Evolutionary conservation across 2,113 vertebrate genomes (phyloP).

Genomic region (Excalfactoria chinensis): DNA sequence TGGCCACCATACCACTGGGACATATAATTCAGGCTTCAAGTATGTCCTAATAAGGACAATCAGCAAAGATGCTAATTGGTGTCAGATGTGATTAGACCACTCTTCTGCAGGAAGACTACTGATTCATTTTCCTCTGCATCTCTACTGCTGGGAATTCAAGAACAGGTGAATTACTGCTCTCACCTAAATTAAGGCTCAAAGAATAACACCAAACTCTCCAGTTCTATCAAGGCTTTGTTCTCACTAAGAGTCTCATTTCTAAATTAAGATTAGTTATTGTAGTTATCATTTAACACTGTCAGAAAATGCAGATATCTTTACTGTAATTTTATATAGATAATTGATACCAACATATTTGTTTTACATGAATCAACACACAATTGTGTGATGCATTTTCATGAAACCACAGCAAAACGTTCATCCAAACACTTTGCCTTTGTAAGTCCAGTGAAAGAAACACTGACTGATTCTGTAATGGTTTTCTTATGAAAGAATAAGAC

Average conservation of each 20-base stretch:
- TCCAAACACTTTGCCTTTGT: neutral
- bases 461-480: neutral
- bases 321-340: neutral
- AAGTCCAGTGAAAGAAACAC: neutral
- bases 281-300: neutral
- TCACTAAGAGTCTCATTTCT: neutral
- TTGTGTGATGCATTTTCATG: neutral
- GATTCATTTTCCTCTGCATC: neutral
- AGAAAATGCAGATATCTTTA: neutral
- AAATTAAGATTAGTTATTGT: neutral
- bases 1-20: neutral
- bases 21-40: neutral
- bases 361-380: neutral
- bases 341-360: neutral
- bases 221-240: neutral
- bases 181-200: neutral
- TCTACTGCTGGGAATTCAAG: neutral
- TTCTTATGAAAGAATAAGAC: neutral
- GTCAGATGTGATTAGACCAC: constrained; percentile 39
- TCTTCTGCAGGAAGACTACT: constrained; percentile 1
- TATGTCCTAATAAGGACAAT: neutral
- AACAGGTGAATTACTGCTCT: neutral
- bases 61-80: constrained; percentile 31
- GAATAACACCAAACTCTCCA: neutral
- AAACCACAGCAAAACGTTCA: neutral